Evolutionary conservation across 2,113 vertebrate genomes (phyloP).

Genomic region (Vanacampus margaritifer): DNA sequence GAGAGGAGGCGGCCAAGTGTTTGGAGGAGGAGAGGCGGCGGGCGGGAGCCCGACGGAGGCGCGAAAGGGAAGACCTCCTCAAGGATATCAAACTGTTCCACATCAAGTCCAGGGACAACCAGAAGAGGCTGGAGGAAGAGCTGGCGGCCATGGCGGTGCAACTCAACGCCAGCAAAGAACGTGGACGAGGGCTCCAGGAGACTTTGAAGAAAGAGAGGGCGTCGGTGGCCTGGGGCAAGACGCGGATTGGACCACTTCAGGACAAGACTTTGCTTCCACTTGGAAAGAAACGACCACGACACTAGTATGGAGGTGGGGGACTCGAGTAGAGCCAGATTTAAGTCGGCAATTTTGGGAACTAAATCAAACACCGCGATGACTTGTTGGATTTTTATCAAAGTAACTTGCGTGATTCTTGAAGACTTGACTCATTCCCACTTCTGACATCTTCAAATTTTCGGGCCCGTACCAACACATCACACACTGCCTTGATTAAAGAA

Average conservation of each 20-base stretch:
- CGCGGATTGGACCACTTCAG: not conserved
- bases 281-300: not conserved
- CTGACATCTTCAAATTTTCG: no score
- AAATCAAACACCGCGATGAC: no score
- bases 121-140: conserved; percentile 9
- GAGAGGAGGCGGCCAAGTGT: not conserved
- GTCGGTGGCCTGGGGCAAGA: not conserved
- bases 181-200: not conserved
- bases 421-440: no score
- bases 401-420: no score
- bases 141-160: not conserved
- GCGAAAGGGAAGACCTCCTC: not conserved
- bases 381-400: no score
- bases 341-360: no score
- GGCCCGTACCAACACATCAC: not conserved
- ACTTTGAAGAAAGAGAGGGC: not conserved
- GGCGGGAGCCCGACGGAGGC: not conserved
- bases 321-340: not conserved
- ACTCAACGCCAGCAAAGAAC: not conserved
- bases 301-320: not conserved
- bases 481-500: not conserved
- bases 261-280: not conserved
- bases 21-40: not conserved
- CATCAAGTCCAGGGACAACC: not conserved
- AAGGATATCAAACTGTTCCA: not conserved